Conservation (phyloP, 64 coral and sea anemone species). For the Hydrozoanthus tunicans region DNA sequence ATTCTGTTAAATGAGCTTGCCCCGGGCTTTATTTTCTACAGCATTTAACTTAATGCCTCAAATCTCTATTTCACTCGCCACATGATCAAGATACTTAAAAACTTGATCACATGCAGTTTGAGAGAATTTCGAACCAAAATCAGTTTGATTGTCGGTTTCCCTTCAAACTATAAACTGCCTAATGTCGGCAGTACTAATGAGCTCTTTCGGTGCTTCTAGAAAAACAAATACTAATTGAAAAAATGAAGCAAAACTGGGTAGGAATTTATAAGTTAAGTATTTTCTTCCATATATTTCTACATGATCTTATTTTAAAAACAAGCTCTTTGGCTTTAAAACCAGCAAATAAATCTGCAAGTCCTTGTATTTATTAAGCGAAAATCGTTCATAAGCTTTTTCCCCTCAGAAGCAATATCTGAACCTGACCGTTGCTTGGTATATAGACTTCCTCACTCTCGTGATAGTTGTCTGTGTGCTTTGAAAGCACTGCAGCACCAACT, state of each 20-base stretch:
- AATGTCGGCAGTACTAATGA: neutral
- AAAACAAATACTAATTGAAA: conserved; percentile 18
- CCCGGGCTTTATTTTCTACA: neutral
- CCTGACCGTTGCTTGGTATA: neutral
- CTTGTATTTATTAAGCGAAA: neutral
- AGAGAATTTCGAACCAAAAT: no score
- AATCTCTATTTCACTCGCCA: neutral
- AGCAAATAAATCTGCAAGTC: neutral
- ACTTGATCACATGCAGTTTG: no score
- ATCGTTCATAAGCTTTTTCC: neutral
- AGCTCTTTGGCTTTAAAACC: no score
- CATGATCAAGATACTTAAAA: no score
- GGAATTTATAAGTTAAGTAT: neutral
- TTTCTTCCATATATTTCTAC: neutral
- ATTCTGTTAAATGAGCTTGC: neutral
- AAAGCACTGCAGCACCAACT: neutral
- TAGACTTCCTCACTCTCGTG: neutral
- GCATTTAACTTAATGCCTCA: neutral
- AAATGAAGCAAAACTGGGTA: neutral
- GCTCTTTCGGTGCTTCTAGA: neutral
- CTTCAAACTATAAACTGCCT: neutral
- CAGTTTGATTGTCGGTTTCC: neutral
- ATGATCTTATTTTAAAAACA: no score
- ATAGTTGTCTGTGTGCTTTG: neutral
- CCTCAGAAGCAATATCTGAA: neutral